These are phyloP conservation scores for Colostygia pectinataria DNA, from an alignment of 2,888 invertebrate species.

Conservation along the genomic window DNA sequence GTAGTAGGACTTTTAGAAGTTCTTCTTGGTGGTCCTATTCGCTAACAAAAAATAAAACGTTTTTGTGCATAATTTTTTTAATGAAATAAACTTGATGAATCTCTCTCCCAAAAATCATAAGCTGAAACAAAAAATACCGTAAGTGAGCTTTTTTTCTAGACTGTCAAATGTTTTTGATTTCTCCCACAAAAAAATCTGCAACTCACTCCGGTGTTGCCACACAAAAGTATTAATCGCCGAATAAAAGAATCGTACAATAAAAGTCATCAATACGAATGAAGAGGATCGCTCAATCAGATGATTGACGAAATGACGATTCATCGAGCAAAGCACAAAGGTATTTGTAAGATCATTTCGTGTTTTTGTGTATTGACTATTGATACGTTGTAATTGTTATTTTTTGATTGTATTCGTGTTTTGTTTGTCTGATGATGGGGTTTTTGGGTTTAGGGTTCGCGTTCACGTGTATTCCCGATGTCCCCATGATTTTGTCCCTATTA, in stretches of 20 bases:
- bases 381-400: slow-evolving; percentile 15
- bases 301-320: slow-evolving; percentile 51
- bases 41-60: no score
- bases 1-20: no score
- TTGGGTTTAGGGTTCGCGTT: not conserved
- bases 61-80: no score
- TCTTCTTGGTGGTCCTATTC: no score
- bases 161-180: slow-evolving; percentile 1
- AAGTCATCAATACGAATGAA: slow-evolving; percentile 52
- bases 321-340: slow-evolving; percentile 36
- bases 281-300: slow-evolving; percentile 43
- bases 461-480: no score
- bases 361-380: slow-evolving; percentile 27
- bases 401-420: slow-evolving; percentile 15
- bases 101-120: no score
- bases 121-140: no score
- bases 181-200: slow-evolving; percentile 32
- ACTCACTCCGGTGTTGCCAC: slow-evolving; percentile 42
- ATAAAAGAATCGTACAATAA: slow-evolving; percentile 54
- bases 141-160: not conserved
- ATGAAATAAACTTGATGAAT: no score
- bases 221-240: slow-evolving; percentile 51
- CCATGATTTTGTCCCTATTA: no score
- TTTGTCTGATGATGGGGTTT: not conserved
- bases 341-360: slow-evolving; percentile 27